These are phyloP conservation scores for Tachina lurida DNA, from an alignment of 2,888 invertebrate genomes.

Conservation along the genomic window DNA sequence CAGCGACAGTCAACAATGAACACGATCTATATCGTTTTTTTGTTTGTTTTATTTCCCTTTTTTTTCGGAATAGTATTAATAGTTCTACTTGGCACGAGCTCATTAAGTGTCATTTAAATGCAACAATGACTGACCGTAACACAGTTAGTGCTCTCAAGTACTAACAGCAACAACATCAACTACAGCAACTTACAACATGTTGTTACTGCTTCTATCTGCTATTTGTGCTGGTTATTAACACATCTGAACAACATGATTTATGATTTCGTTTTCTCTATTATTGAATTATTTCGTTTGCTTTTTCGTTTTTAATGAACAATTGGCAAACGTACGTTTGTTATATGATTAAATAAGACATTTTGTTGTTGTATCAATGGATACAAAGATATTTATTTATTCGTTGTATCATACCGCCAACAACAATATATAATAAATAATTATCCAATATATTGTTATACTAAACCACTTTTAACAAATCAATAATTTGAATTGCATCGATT, in stretches of 20 bases:
- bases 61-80: constrained; percentile 35
- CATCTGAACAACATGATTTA: constrained; percentile 67
- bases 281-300: constrained; percentile 35
- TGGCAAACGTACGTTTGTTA: constrained; percentile 30
- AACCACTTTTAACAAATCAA: constrained; percentile 28
- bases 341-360: constrained; percentile 49
- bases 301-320: constrained; percentile 1
- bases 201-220: constrained; percentile 32
- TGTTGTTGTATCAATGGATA: constrained; percentile 17
- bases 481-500: constrained; percentile 1
- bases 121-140: constrained; percentile 69
- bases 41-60: constrained; percentile 10
- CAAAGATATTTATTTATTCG: not conserved
- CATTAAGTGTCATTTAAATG: constrained; percentile 81
- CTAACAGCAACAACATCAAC: constrained; percentile 7
- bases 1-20: constrained; percentile 34
- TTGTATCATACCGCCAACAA: constrained; percentile 45
- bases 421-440: constrained; percentile 42
- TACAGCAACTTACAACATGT: constrained; percentile 22
- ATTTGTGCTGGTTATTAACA: constrained; percentile 61
- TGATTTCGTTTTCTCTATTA: constrained; percentile 45
- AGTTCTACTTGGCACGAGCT: constrained; percentile 81
- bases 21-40: constrained; percentile 55
- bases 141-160: constrained; percentile 26
- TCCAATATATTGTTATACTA: constrained; percentile 52